These are phyloP conservation scores for human DNA, from an alignment of 2,113 vertebrate genomes.

Conservation along the genomic window GRCh38 chr7:112742001-112742500, in stretches of 20 bases:
- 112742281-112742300: background rate
- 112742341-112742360: background rate
- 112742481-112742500: background rate
- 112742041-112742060: background rate
- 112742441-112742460: background rate
- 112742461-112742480: background rate
- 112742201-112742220: background rate
- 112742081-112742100: background rate
- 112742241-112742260: background rate
- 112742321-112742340: background rate
- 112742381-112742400: background rate
- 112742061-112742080: background rate
- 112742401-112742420: background rate
- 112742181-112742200: background rate
- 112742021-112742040: background rate
- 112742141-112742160: background rate
- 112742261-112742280: background rate
- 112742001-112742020: background rate
- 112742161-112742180: background rate
- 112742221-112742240: background rate
- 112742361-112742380: background rate
- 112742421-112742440: background rate
- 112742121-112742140: background rate
- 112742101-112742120: background rate
- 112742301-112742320: background rate